These are phyloP conservation scores for Spondyliosoma cantharus DNA, from an alignment of 2,797 vertebrate genomes.

Conservation along the genomic window DNA sequence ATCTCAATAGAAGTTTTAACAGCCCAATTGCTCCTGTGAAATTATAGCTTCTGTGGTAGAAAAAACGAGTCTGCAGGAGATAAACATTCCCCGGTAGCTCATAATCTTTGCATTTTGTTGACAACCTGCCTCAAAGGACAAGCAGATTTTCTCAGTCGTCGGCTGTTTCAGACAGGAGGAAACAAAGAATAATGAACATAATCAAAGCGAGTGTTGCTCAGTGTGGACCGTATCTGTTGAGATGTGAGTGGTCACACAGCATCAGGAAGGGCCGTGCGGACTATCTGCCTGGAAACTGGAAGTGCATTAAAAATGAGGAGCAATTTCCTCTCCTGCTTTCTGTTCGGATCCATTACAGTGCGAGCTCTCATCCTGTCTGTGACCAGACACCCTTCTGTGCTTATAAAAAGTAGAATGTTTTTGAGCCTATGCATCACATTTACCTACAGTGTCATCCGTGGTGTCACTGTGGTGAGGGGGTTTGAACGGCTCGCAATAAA, in stretches of 20 bases:
- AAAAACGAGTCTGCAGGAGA: constrained; percentile 45
- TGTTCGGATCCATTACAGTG: constrained; percentile 24
- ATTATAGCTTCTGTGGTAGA: constrained; percentile 27
- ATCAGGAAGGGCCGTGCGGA: not conserved
- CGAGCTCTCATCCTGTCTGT: constrained; percentile 34
- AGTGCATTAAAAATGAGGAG: constrained; percentile 39
- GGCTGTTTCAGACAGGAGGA: constrained; percentile 25
- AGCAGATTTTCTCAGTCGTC: constrained; percentile 29
- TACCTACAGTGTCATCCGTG: constrained; percentile 62
- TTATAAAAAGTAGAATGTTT: constrained; percentile 41
- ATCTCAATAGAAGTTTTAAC: constrained; percentile 53
- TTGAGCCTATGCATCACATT: constrained; percentile 66
- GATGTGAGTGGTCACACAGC: constrained; percentile 15
- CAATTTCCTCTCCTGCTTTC: constrained; percentile 44
- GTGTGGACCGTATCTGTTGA: constrained; percentile 15
- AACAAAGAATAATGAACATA: constrained; percentile 26
- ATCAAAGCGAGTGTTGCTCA: constrained; percentile 39
- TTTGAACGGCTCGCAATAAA: constrained; percentile 70
- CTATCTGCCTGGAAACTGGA: constrained; percentile 14
- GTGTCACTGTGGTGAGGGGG: constrained; percentile 50
- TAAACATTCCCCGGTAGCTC: constrained; percentile 43
- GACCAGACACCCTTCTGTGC: constrained; percentile 45
- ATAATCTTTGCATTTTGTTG: constrained; percentile 42
- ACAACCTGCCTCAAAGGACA: constrained; percentile 29
- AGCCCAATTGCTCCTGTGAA: constrained; percentile 49